A percentile compares a stretch with the other conserved stretches of the same genome.
These are phyloP conservation scores for Rutilus rutilus DNA, from an alignment of 2,113 vertebrate species.

Conservation along the genomic window DNA sequence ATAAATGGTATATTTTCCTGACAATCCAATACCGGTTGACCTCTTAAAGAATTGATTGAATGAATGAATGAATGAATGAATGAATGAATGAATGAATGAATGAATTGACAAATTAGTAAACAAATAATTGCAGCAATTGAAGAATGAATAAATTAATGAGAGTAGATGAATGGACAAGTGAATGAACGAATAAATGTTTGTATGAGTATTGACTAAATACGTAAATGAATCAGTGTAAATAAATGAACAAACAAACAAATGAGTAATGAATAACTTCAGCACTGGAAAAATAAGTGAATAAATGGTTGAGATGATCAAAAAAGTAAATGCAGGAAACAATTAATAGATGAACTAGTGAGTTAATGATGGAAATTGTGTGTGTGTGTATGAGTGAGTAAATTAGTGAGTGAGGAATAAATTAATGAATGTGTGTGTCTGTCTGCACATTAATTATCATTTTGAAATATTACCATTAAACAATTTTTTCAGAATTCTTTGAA, in stretches of 20 bases:
- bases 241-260: not conserved
- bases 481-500: too few species aligned
- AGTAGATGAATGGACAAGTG: not conserved
- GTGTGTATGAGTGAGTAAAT: too few species aligned
- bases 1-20: not conserved
- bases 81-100: not conserved
- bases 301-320: too few species aligned
- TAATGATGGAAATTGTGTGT: too few species aligned
- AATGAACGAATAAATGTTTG: not conserved
- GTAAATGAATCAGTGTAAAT: not conserved
- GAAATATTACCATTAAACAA: too few species aligned
- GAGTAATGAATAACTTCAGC: too few species aligned
- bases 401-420: too few species aligned
- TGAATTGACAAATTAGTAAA: not conserved
- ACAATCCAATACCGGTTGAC: not conserved
- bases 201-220: not conserved
- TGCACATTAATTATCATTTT: too few species aligned
- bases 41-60: not conserved
- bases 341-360: too few species aligned
- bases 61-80: not conserved
- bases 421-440: too few species aligned
- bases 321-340: too few species aligned
- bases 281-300: too few species aligned
- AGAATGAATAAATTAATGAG: not conserved
- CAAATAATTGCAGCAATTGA: not conserved